These are phyloP conservation scores for Pampus argenteus DNA, from an alignment of 2,797 vertebrate species.

Conservation along the genomic window DNA sequence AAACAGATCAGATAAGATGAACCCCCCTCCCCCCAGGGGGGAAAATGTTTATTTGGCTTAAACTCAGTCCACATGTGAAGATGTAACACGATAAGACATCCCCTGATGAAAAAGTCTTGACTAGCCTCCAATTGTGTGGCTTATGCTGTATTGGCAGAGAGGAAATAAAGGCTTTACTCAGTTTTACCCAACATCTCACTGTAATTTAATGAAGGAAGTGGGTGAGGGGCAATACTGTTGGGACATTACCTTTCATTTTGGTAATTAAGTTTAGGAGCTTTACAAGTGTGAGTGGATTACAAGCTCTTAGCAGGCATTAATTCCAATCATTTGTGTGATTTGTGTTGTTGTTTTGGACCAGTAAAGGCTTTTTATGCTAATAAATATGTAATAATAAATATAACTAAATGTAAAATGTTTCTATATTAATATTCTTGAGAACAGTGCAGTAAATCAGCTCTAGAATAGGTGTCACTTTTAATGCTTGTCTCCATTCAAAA, in stretches of 20 bases:
- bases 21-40: neutral
- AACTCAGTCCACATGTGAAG: slow-evolving; percentile 48
- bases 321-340: slow-evolving; percentile 68
- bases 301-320: slow-evolving; percentile 73
- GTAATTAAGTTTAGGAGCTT: slow-evolving; percentile 75
- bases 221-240: slow-evolving; percentile 51
- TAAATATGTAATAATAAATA: slow-evolving; percentile 21
- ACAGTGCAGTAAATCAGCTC: neutral
- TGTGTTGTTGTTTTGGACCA: slow-evolving; percentile 61
- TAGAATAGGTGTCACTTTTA: neutral
- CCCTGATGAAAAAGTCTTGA: slow-evolving; percentile 45
- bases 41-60: slow-evolving; percentile 11
- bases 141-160: slow-evolving; percentile 32
- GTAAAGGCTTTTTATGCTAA: slow-evolving; percentile 46
- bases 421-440: slow-evolving; percentile 5
- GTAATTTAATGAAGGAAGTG: slow-evolving; percentile 64
- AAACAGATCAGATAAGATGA: slow-evolving; percentile 29
- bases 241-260: slow-evolving; percentile 77
- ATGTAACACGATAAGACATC: slow-evolving; percentile 31
- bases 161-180: slow-evolving; percentile 22
- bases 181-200: slow-evolving; percentile 55
- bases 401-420: neutral
- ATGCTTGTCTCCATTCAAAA: neutral
- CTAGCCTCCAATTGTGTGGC: slow-evolving; percentile 36
- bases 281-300: slow-evolving; percentile 75